A percentile compares a stretch with the other conserved stretches of the same genome.
These are phyloP conservation scores for Centropyge bicolor DNA, from an alignment of 2,797 vertebrate genomes.

Conservation along the genomic window DNA sequence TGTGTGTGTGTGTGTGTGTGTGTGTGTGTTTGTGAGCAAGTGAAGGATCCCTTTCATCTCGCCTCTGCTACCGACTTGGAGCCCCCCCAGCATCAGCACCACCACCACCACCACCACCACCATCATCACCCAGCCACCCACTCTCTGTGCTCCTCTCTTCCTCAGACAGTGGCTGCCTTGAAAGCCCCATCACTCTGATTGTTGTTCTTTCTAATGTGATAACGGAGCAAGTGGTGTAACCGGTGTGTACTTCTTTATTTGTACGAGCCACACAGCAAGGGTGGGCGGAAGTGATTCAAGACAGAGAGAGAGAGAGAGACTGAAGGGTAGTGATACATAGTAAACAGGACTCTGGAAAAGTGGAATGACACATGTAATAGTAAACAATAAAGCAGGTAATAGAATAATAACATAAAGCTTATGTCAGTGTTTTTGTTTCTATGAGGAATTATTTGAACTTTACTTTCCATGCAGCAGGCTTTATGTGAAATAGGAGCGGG, in stretches of 20 bases:
- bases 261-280: conserved; percentile 13
- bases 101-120: background rate
- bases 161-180: conserved; percentile 41
- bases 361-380: background rate
- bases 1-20: conserved; percentile 27
- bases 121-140: conserved; percentile 10
- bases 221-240: conserved; percentile 35
- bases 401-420: background rate
- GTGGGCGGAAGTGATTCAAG: conserved; percentile 18
- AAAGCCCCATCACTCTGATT: conserved; percentile 59
- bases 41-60: conserved; percentile 66
- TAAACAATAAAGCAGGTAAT: background rate
- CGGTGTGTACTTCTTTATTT: conserved; percentile 52
- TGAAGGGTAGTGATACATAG: background rate
- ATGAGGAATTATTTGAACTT: background rate
- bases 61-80: conserved; percentile 38
- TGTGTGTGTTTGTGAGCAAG: conserved; percentile 18
- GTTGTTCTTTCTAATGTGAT: conserved; percentile 62
- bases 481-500: background rate
- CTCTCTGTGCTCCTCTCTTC: conserved; percentile 38
- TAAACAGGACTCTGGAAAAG: background rate
- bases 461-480: background rate
- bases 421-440: background rate
- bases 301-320: background rate
- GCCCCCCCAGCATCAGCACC: too few species aligned